Base-by-base conservation (phyloP, 2,113 vertebrate species). In the Pollachius pollachius region DNA sequence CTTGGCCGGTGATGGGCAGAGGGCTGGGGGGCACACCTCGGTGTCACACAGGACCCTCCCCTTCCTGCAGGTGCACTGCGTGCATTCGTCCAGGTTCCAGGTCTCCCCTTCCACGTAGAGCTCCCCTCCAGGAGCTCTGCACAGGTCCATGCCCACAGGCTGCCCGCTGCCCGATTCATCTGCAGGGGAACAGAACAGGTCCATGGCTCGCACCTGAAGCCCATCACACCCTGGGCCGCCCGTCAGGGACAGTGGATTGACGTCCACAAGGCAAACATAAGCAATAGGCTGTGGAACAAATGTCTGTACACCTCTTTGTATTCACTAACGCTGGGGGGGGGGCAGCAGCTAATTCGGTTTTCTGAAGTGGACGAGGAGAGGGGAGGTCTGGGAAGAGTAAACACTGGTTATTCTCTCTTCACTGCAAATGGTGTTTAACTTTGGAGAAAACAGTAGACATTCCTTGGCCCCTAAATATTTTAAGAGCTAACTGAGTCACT, bases 11-110 rank as follows among this genome's bases (percentile, higher is more conserved):
- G 86, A 65, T 65, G 91, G 90, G 71, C 93, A 94, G n/a, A 93
- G 84, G 48, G 89, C 86, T 0, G 93, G 93, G n/a, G 93, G 93
- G 76, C 93, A 94, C 54, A 88, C 85, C 81, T 94, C 91, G 0
- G 89, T 88, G 77, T 94, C 93, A 59, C 93, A 94, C 72, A 94
- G 88, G 19, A 94, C 91, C 0, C 92, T 84, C 15, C 92, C 93
- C 65, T 88, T 89, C 74, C 91, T 87, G 75, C 93, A 94, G 72
- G 91, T 93, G 81, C 93, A 94, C 57, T 86, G 87, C 0, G 89
- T 93, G 84, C 93, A 94, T 70, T 90, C 89, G n/a, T 93, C 92
- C 85, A 94, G 82, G 82, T 92, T 86, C 93, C 93, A 94, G n/a
- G 91, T 93, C 76, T 94, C 93, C 15, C 93, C 93, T 70, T 94